Percentiles rank a stretch among this genome's conserved stretches.
Evolutionary conservation across 2,797 vertebrate species (phyloP).

Genomic region (Paramormyrops hopkinsi): DNA sequence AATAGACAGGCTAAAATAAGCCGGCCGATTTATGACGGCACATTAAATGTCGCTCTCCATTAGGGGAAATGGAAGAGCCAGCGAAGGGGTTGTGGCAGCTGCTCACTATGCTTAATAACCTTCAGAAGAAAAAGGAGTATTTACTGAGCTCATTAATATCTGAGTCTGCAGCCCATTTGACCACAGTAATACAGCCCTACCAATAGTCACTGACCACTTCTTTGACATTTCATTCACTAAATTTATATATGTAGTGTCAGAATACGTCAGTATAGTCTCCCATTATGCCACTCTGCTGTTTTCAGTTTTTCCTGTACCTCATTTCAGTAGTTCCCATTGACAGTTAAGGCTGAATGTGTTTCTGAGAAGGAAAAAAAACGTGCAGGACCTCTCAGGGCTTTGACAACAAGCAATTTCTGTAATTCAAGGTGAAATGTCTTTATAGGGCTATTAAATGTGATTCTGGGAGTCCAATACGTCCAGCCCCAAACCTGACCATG

Average conservation of each 20-base stretch:
- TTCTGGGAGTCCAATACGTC: background rate
- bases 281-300: background rate
- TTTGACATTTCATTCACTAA: constrained; percentile 3
- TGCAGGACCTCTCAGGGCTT: background rate
- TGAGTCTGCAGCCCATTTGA: constrained; percentile 21
- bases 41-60: constrained; percentile 22
- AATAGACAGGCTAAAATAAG: constrained; percentile 23
- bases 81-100: background rate
- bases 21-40: constrained; percentile 16
- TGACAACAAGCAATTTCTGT: background rate
- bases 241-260: constrained; percentile 6
- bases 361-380: background rate
- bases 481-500: background rate
- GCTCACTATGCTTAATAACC: constrained; percentile 15
- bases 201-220: constrained; percentile 16
- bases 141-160: constrained; percentile 26
- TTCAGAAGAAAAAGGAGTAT: constrained; percentile 16
- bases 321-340: background rate
- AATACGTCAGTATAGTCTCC: background rate
- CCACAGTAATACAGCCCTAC: constrained; percentile 18
- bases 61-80: constrained; percentile 21
- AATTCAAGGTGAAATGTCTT: background rate
- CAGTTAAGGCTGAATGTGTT: background rate
- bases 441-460: background rate
- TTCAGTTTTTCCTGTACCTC: background rate